Evolutionary conservation across 2,888 invertebrate genomes (phyloP).

Genomic region (Amphipoea lucens): DNA sequence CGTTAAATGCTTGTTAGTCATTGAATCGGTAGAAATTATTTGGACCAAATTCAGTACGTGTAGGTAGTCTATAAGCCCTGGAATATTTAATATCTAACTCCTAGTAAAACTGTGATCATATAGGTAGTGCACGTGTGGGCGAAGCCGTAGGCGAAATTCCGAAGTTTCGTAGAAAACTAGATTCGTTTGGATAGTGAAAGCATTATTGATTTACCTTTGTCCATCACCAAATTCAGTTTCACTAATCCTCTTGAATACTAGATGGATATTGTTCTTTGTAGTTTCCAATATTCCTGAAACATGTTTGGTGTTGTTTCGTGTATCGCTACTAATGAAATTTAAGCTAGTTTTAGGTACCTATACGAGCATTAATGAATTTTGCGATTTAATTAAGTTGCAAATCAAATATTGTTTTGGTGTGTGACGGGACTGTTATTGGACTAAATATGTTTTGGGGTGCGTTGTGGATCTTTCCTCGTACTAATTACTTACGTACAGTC

Average conservation of each 20-base stretch:
- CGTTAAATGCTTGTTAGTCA: neutral
- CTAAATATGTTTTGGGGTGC: neutral
- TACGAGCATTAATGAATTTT: neutral
- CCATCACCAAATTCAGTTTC: neutral
- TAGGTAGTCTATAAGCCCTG: neutral
- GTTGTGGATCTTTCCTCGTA: neutral
- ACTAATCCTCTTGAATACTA: neutral
- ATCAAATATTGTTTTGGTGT: constrained; percentile 19
- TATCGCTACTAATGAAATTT: constrained; percentile 12
- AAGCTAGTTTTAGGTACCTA: neutral
- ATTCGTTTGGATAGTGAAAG: neutral
- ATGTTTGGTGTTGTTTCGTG: neutral
- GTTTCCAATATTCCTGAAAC: neutral
- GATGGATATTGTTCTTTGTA: constrained; percentile 3
- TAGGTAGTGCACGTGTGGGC: neutral
- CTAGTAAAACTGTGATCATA: neutral
- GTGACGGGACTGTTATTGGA: neutral
- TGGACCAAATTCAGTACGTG: neutral
- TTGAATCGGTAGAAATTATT: neutral
- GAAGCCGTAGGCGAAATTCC: neutral
- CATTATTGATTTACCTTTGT: neutral
- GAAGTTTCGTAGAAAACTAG: neutral
- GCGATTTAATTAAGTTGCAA: constrained; percentile 15
- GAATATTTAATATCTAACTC: neutral
- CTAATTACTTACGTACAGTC: neutral